Evolutionary conservation across 1,140 invertebrate genomes (phyloP).

Genomic region (Drosophila rhopaloa): DNA sequence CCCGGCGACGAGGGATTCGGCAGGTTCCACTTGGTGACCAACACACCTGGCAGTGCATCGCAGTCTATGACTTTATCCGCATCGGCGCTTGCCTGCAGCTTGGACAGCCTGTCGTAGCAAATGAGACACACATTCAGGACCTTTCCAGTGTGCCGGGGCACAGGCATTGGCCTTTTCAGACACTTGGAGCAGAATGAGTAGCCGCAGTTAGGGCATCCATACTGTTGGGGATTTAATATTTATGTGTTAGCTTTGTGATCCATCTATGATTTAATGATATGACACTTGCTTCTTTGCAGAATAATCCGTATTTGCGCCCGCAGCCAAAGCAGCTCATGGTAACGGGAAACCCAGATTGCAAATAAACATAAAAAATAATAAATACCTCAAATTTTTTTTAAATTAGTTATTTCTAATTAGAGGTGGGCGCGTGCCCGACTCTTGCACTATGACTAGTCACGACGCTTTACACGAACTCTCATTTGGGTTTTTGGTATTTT

Average conservation of each 20-base stretch:
- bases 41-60: slow-evolving; percentile 67
- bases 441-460: background rate
- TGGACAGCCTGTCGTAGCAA: slow-evolving; percentile 74
- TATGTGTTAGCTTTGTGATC: background rate
- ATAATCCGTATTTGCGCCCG: slow-evolving; percentile 85
- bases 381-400: background rate
- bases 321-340: slow-evolving; percentile 85
- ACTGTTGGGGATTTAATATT: slow-evolving; percentile 58
- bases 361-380: background rate
- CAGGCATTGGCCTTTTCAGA: slow-evolving; percentile 86
- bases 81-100: slow-evolving; percentile 58
- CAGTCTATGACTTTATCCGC: slow-evolving; percentile 70
- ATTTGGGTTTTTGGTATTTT: no score
- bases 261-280: background rate
- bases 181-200: slow-evolving; percentile 88
- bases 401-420: background rate
- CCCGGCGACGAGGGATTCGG: slow-evolving; percentile 18
- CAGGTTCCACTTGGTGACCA: slow-evolving; percentile 57
- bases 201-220: slow-evolving; percentile 88
- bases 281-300: slow-evolving; percentile 85
- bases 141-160: slow-evolving; percentile 71
- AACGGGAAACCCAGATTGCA: background rate
- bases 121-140: slow-evolving; percentile 75
- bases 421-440: background rate
- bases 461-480: no score